phyloP scores from a whole-genome alignment of 2,888 invertebrate species.

The Polylopha cassiicola region DNA sequence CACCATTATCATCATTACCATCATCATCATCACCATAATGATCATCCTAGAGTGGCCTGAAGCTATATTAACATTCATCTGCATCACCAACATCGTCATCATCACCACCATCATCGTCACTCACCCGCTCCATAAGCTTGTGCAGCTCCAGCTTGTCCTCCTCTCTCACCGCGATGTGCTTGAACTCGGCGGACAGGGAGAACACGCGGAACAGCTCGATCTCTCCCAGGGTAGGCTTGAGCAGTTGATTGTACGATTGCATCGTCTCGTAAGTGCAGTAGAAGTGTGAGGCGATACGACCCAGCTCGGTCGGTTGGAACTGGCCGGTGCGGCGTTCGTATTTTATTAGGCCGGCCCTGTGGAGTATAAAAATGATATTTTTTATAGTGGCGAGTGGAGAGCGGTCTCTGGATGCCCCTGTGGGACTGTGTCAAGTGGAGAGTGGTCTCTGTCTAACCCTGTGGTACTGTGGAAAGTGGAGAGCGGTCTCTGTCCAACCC shows the following conservation, averaged over 20 bases:
- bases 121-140: slow-evolving; percentile 86
- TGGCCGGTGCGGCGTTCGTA: slow-evolving; percentile 97
- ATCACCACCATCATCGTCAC: slow-evolving; percentile 24
- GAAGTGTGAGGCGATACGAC: slow-evolving; percentile 98
- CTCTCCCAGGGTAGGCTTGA: slow-evolving; percentile 97
- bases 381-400: no score
- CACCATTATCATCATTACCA: no score
- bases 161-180: slow-evolving; percentile 92
- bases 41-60: no score
- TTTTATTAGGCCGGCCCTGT: slow-evolving; percentile 93
- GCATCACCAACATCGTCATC: no score
- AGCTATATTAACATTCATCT: no score
- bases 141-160: slow-evolving; percentile 98
- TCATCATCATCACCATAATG: no score
- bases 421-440: no score
- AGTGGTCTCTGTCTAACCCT: no score
- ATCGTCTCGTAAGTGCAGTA: slow-evolving; percentile 99
- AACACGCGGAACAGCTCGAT: slow-evolving; percentile 99
- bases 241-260: slow-evolving; percentile 95
- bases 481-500: no score
- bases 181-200: slow-evolving; percentile 97
- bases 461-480: no score
- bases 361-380: no score
- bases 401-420: no score
- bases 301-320: slow-evolving; percentile 92